Evolutionary conservation across 2,888 invertebrate genomes (phyloP), one percentile per base, ranked within the genome.

Genomic region (Ormyrus labotus): DNA sequence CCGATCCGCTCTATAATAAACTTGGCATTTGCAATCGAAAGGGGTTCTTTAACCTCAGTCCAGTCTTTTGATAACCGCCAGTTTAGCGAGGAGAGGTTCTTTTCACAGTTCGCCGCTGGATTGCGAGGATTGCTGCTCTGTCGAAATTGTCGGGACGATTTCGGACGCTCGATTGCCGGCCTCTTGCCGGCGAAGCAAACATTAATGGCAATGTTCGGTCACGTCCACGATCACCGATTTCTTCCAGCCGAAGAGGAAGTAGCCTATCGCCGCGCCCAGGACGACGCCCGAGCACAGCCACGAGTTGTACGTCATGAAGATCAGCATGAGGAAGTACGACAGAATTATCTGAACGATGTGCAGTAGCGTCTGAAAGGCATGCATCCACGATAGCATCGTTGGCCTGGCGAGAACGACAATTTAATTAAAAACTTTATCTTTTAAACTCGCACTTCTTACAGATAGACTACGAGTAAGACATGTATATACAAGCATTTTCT

Each of bases 301-400:
- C 19, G 95, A 95, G 89, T 98, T 98, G 93, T 97, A 98, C 0
- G 98, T 98, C 98, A 98, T 98, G 90, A 98, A 98, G 85, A 98
- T 96, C 90, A 98, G 92, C 98, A 98, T 98, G 70, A 98, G 93
- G 91, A 98, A 95, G 91, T 98, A 98, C 85, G 97, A 97, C 83
- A 98, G 92, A 79, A 97, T 93, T 88, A 98, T 96, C 92, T 98
- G 98, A 34, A 98, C 88, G 82, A 97, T 95, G 89, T 98, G 98
- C 19, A 98, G 93, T 69, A 95, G 91, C 13, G 98, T 98, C 92
- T 98, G 98, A 91, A 95, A 94, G 77, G 94, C 93, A 91, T 98
- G 98, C 89, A 95, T 94, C 86, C 92, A 90, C 87, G 97, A 97
- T 88, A 96, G 90, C 96, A 97, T 97, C 82, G 95, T 95, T 69